Base-by-base conservation (phyloP, 2,888 invertebrate species). In the Podabrus alpinus region DNA sequence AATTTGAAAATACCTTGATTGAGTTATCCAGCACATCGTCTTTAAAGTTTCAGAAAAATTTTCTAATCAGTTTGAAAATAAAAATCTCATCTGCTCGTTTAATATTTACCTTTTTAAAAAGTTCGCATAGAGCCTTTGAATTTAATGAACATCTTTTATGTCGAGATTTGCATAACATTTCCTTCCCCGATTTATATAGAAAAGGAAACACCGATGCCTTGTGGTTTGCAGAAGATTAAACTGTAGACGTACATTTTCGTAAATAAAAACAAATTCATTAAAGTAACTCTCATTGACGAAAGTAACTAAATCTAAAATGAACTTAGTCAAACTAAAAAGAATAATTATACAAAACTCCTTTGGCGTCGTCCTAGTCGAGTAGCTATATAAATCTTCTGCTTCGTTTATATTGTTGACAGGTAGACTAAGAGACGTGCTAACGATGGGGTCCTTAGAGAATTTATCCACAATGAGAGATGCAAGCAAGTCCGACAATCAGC, bases 101-200 rank as follows among this genome's bases (percentile, higher is more conserved):
- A 83, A 85, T 83, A 83, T 84, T 83, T 84, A 85, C 84, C 82
- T 82, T 79, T 82, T 82, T 79, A 82, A 81, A 64, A 79, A 81
- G 81, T 82, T 81, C 59, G 59, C 80, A 81, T 82, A 81, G 82
- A 83, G 82, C 82, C 82, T 79, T 79, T 79, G 83, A 82, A 85
- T 84, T 84, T 85, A 86, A 86, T 84, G 85, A 85, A 84, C 81
- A 82, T 84, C 83, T 83, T 84, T 84, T 83, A 83, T 83, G 82
- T 83, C 77, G 73, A 80, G 80, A 85, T 85, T 85, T 85, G 80
- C 85, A 85, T 85, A 85, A 84, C 84, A 82, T 82, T 64, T 82
- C 82, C 80, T 77, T 80, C 81, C 83, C 80, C 82, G 83, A 83
- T 84, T 82, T 82, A 79, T 79, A 79, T 80, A 83, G 79, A 80